These are phyloP conservation scores for Nycticorax nycticorax DNA, from an alignment of 2,113 vertebrate species.

Conservation along the genomic window DNA sequence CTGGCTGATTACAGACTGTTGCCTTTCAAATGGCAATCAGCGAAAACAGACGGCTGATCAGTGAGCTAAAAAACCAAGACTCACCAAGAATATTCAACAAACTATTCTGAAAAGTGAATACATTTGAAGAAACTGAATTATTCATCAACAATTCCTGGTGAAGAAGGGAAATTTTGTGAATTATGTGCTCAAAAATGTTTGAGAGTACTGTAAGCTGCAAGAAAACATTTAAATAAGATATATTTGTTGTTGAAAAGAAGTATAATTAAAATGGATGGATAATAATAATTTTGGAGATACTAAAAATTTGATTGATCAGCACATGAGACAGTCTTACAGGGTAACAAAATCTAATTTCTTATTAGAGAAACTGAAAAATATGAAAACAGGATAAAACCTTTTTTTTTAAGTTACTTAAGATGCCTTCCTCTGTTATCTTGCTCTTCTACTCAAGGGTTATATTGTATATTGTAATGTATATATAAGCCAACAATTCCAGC, in stretches of 20 bases:
- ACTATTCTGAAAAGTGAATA: background rate
- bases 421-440: background rate
- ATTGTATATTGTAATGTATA: background rate
- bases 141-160: background rate
- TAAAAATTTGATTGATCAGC: background rate
- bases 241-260: background rate
- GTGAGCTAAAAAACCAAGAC: background rate
- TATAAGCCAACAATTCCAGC: background rate
- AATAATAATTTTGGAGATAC: background rate
- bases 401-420: background rate
- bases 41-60: background rate
- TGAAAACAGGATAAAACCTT: background rate
- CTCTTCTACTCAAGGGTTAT: background rate
- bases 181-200: background rate
- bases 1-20: background rate
- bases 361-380: background rate
- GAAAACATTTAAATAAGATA: background rate
- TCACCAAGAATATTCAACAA: background rate
- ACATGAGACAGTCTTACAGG: background rate
- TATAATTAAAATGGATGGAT: background rate
- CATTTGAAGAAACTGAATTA: background rate
- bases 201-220: background rate
- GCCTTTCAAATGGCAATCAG: background rate
- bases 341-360: background rate
- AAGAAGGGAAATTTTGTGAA: background rate